phyloP scores from a whole-genome alignment of 2,113 vertebrate species.

The Electrona antarctica region DNA sequence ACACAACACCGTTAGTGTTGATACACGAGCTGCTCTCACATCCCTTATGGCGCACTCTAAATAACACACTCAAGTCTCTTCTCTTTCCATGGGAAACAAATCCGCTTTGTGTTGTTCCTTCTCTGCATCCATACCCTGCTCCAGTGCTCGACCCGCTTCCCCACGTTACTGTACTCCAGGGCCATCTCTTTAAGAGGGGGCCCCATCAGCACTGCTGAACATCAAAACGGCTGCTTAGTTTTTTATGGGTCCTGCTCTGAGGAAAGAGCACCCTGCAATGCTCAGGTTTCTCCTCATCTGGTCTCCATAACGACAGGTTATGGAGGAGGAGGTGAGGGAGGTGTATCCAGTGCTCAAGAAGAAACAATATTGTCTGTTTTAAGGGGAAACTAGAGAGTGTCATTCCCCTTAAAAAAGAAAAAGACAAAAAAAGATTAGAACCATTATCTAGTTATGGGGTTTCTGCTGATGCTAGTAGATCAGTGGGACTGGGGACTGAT shows the following conservation, averaged over 20 bases:
- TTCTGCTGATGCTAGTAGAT: no score
- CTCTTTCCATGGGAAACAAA: conserved; percentile 55
- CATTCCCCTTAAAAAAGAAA: no score
- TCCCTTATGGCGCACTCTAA: conserved; percentile 53
- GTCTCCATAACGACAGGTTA: conserved; percentile 41
- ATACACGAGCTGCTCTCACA: conserved; percentile 52
- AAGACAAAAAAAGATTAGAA: no score
- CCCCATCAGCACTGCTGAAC: conserved; percentile 33
- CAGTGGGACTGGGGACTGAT: no score
- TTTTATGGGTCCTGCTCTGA: conserved; percentile 40
- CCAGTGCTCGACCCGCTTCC: conserved; percentile 6
- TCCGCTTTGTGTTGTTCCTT: conserved; percentile 36
- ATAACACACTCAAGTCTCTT: conserved; percentile 38
- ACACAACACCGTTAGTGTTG: conserved; percentile 58
- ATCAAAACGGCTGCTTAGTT: conserved; percentile 38
- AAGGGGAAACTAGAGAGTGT: conserved; percentile 19
- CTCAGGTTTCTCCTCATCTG: conserved; percentile 59
- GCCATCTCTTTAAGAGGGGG: conserved; percentile 21
- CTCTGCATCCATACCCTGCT: conserved; percentile 17
- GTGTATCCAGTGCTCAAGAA: background rate
- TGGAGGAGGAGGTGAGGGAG: conserved; percentile 1
- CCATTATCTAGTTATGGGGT: no score
- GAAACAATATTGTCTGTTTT: conserved; percentile 45
- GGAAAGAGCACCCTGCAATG: conserved; percentile 11
- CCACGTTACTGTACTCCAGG: conserved; percentile 22